These are phyloP conservation scores for Leptarthrus brevirostris DNA, from an alignment of 2,888 invertebrate genomes.

Conservation along the genomic window DNA sequence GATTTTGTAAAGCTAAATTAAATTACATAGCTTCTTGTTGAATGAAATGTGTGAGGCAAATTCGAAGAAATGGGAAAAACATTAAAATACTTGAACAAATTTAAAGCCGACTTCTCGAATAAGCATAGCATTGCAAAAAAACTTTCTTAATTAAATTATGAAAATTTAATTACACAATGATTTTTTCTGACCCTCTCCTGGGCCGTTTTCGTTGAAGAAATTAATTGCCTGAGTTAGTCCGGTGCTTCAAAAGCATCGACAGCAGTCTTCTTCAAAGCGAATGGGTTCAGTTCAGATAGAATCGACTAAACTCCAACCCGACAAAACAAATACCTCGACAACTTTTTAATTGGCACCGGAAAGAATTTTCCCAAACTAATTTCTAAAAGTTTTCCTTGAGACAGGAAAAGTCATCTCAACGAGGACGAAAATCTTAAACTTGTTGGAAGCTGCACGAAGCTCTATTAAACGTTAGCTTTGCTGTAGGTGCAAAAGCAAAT, in stretches of 20 bases:
- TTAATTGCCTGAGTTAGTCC: constrained; percentile 34
- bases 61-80: too few relatives aligned
- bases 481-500: neutral
- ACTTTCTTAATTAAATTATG: constrained; percentile 41
- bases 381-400: constrained; percentile 11
- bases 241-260: neutral
- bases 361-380: constrained; percentile 37
- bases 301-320: neutral
- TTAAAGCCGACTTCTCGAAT: neutral
- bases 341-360: constrained; percentile 43
- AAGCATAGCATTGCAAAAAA: constrained; percentile 3
- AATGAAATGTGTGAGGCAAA: too few relatives aligned
- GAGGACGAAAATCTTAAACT: constrained; percentile 13
- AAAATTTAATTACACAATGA: constrained; percentile 42
- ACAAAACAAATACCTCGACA: constrained; percentile 36
- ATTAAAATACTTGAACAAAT: constrained; percentile 14
- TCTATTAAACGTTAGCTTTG: too few relatives aligned
- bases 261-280: neutral
- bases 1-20: too few relatives aligned
- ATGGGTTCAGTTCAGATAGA: constrained; percentile 3
- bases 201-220: constrained; percentile 25
- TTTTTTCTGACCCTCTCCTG: constrained; percentile 19
- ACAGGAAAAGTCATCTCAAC: constrained; percentile 18
- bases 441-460: too few relatives aligned
- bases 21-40: too few relatives aligned